phyloP scores from a whole-genome alignment of 2,113 vertebrate species.

The Elanus axillaris region DNA sequence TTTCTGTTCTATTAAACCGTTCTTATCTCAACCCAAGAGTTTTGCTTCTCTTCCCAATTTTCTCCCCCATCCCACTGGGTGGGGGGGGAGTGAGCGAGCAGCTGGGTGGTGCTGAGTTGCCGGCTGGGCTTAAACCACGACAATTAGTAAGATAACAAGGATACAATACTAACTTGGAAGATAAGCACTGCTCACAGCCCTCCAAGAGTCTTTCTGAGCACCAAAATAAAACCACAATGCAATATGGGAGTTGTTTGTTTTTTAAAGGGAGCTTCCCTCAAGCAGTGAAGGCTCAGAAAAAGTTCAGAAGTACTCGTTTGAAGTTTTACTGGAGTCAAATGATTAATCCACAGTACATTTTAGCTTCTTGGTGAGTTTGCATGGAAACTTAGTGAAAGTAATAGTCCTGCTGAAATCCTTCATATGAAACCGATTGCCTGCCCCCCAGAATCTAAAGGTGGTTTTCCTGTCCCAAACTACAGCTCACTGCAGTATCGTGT shows the following conservation, averaged over 20 bases:
- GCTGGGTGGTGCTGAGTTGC: too few species aligned
- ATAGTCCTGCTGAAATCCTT: background rate
- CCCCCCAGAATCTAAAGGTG: background rate
- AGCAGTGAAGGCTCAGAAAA: background rate
- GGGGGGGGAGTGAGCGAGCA: too few species aligned
- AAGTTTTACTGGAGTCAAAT: background rate
- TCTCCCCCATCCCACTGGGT: too few species aligned
- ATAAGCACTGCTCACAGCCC: background rate
- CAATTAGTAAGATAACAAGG: background rate
- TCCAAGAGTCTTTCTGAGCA: background rate
- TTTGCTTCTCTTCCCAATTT: too few species aligned
- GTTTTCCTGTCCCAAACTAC: background rate
- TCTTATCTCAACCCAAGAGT: too few species aligned
- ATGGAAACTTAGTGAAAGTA: background rate
- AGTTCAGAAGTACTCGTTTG: background rate
- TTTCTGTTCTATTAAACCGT: too few species aligned
- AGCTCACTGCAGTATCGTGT: background rate
- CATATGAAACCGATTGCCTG: background rate
- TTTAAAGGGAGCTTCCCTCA: background rate
- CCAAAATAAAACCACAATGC: background rate
- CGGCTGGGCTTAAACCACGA: too few species aligned
- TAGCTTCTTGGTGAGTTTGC: background rate
- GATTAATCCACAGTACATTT: background rate
- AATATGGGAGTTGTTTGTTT: background rate
- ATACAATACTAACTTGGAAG: background rate